Base-by-base conservation (phyloP, 2,797 vertebrate genomes). In the Oreochromis grahami region DNA sequence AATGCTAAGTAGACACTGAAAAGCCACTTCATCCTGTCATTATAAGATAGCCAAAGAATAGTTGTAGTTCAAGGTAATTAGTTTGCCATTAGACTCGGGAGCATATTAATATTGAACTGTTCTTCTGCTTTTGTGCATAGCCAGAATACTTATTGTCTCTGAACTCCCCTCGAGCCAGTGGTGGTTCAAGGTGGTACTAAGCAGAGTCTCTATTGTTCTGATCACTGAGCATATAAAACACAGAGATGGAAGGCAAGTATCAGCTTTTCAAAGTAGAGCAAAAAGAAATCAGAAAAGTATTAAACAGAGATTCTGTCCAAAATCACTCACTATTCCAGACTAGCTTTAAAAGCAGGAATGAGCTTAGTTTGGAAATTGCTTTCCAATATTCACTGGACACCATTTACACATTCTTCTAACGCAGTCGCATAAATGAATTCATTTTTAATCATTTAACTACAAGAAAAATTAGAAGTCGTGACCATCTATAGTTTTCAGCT, bases 181-280 rank as follows among this genome's bases (percentile, higher is more conserved):
- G 36, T n/a, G 17, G 2, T 36, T 74, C 6, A 36, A 51, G 10
- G 19, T 45, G 8, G 13, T 0, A 0, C 68, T 26, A 29, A 14
- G 6, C 41, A 41, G 26, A 52, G 14, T 48, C 7, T 38, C 17
- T 63, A 1, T 63, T 82, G 60, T 24, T 77, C 29, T 87, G 72
- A 72, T 88, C 78, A 79, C 79, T 77, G 84, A 84, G 78, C 12
- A 60, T 50, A 5, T 45, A 53, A 26, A 58, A 5, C 82, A 15
- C 43, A 82, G 8, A 85, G 8, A 84, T 17, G 78, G 51, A 86
- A 86, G 65, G 84, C 76, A 84, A 80, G 19, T 32, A 55, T 79
- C 45, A 45, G 21, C 34, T n/a, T 77, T 34, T 3, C 10, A 48
- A 45, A 19, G 21, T 29, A 41, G 12, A 77, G 15, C 12, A 11